phyloP scores from a whole-genome alignment of 2,888 invertebrate species.

The Pyrrhia umbra region DNA sequence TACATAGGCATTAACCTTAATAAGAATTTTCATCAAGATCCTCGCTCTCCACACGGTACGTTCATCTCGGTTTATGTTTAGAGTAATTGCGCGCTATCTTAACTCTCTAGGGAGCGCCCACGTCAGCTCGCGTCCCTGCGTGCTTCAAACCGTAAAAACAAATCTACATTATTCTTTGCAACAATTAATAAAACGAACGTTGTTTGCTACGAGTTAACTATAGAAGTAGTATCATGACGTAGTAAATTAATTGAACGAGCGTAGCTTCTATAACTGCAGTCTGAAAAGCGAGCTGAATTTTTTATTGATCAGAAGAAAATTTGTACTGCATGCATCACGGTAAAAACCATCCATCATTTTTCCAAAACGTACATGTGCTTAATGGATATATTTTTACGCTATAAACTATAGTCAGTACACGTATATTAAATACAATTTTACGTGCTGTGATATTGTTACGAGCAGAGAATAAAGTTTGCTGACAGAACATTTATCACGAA shows the following conservation, averaged over 20 bases:
- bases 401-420: slow-evolving; percentile 12
- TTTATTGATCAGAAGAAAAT: slow-evolving; percentile 26
- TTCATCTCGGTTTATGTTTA: slow-evolving; percentile 53
- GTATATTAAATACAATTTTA: slow-evolving; percentile 22
- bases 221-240: slow-evolving; percentile 1
- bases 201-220: slow-evolving; percentile 17
- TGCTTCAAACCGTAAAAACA: slow-evolving; percentile 40
- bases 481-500: slow-evolving; percentile 28
- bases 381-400: slow-evolving; percentile 9
- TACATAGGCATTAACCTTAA: slow-evolving; percentile 42
- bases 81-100: slow-evolving; percentile 54
- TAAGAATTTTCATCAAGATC: slow-evolving; percentile 50
- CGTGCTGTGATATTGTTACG: slow-evolving; percentile 15
- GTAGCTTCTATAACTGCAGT: slow-evolving; percentile 4
- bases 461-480: slow-evolving; percentile 22
- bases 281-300: slow-evolving; percentile 14
- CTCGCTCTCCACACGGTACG: slow-evolving; percentile 22
- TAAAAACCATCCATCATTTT: slow-evolving; percentile 21
- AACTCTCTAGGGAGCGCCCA: slow-evolving; percentile 37
- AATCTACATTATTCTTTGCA: slow-evolving; percentile 42
- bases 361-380: background rate
- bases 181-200: slow-evolving; percentile 30
- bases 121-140: slow-evolving; percentile 30
- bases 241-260: slow-evolving; percentile 32
- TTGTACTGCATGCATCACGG: background rate